These are phyloP conservation scores for Cephus cinctus DNA, from an alignment of 1,140 invertebrate species.

Conservation along the genomic window DNA sequence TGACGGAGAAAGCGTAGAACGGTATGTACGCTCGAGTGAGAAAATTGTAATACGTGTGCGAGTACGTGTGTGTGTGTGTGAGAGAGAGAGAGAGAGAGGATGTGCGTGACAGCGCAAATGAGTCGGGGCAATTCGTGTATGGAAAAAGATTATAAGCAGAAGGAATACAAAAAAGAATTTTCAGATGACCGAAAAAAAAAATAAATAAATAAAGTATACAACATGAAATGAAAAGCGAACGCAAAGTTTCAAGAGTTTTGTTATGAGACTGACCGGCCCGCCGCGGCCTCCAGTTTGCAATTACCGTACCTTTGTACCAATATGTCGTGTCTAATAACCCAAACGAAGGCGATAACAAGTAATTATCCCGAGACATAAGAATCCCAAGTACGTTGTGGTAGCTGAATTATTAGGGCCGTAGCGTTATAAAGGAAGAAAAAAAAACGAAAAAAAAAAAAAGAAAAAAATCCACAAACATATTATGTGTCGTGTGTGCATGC, in stretches of 20 bases:
- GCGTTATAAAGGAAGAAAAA: slow-evolving; percentile 5
- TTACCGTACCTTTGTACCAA: slow-evolving; percentile 40
- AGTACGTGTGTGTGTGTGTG: slow-evolving; percentile 8
- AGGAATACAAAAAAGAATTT: slow-evolving; percentile 2
- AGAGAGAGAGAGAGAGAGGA: slow-evolving; percentile 8
- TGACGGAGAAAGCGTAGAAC: too few species aligned
- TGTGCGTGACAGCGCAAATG: slow-evolving; percentile 14
- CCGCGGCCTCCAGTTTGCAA: slow-evolving; percentile 45
- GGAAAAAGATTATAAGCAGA: slow-evolving; percentile 14
- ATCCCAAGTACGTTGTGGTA: too few species aligned
- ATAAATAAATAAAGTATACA: background rate
- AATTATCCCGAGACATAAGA: slow-evolving; percentile 3
- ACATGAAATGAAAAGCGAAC: background rate
- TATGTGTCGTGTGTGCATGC: slow-evolving; percentile 32
- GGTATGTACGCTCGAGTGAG: slow-evolving; percentile 2
- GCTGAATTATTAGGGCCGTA: too few species aligned
- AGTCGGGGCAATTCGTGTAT: slow-evolving; percentile 28
- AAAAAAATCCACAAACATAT: slow-evolving; percentile 22
- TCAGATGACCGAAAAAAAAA: background rate
- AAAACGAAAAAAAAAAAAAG: slow-evolving; percentile 6
- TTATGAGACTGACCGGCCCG: slow-evolving; percentile 53
- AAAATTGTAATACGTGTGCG: background rate
- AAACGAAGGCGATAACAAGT: slow-evolving; percentile 14
- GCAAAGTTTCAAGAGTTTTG: slow-evolving; percentile 38
- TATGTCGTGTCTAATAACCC: slow-evolving; percentile 25